A percentile compares a stretch with the other conserved stretches of the same genome.
These are phyloP conservation scores for Melipona quadrifasciata DNA, from an alignment of 1,140 invertebrate genomes.

Conservation along the genomic window DNA sequence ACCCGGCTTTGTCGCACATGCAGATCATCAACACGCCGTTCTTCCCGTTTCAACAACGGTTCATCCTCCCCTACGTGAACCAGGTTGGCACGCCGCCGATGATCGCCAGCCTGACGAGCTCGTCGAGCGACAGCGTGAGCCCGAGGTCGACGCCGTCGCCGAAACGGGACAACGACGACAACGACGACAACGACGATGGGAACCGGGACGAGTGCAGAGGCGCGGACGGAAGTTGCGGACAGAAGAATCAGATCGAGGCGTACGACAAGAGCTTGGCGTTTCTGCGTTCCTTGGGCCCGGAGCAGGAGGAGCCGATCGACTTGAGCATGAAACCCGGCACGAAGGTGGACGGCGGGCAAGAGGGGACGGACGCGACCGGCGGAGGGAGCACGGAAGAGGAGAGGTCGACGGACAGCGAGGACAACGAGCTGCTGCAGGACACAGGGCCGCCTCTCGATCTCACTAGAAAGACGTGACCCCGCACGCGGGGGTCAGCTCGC, in stretches of 20 bases:
- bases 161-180: constrained; percentile 60
- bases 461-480: constrained; percentile 83
- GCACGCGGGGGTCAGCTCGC: constrained; percentile 1
- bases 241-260: constrained; percentile 46
- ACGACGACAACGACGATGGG: constrained; percentile 37
- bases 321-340: constrained; percentile 85
- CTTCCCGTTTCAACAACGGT: constrained; percentile 77
- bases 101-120: constrained; percentile 70
- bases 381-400: constrained; percentile 62
- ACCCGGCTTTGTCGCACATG: constrained; percentile 76
- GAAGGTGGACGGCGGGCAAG: constrained; percentile 79
- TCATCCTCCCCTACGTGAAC: constrained; percentile 77
- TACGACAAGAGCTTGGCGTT: constrained; percentile 76
- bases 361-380: constrained; percentile 37
- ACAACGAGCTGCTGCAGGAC: constrained; percentile 63
- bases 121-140: constrained; percentile 76
- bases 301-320: constrained; percentile 89
- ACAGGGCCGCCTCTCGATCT: constrained; percentile 86
- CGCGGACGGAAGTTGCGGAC: background rate
- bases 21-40: constrained; percentile 76
- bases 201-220: constrained; percentile 24
- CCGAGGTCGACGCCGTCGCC: constrained; percentile 76
- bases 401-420: constrained; percentile 75
- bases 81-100: constrained; percentile 70
- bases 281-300: constrained; percentile 77